Evolutionary conservation across 2,888 invertebrate genomes (phyloP).

Genomic region (Griposia aprilina): DNA sequence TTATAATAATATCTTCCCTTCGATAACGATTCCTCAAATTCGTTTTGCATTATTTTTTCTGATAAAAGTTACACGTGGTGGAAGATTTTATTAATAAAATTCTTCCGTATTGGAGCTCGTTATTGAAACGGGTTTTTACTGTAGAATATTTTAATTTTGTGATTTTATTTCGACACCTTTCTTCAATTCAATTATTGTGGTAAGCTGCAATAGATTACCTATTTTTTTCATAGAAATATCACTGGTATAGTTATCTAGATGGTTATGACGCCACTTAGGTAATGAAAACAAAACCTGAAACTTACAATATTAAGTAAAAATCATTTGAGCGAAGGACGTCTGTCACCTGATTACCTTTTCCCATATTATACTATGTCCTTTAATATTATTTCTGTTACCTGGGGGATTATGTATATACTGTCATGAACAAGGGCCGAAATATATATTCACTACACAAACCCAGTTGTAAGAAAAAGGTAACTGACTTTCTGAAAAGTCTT

Average conservation of each 20-base stretch:
- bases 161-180: not conserved
- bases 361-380: too few relatives aligned
- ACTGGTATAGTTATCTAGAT: too few relatives aligned
- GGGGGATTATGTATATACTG: too few relatives aligned
- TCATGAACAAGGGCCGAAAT: too few relatives aligned
- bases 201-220: not conserved
- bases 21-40: slow-evolving; percentile 38
- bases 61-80: slow-evolving; percentile 34
- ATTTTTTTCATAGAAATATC: not conserved
- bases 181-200: not conserved
- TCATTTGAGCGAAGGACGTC: not conserved
- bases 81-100: slow-evolving; percentile 44
- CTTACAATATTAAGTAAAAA: not conserved
- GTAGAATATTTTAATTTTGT: not conserved
- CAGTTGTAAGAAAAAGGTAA: too few relatives aligned
- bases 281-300: not conserved
- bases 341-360: too few relatives aligned
- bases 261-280: not conserved
- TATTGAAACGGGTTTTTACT: slow-evolving; percentile 10
- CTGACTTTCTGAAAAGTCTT: too few relatives aligned
- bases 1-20: slow-evolving; percentile 52
- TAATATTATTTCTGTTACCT: too few relatives aligned
- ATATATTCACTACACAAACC: too few relatives aligned
- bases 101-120: slow-evolving; percentile 1
- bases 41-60: slow-evolving; percentile 35